Evolutionary conservation across 2,888 invertebrate species (phyloP).

Genomic region (Halocaridina rubra): DNA sequence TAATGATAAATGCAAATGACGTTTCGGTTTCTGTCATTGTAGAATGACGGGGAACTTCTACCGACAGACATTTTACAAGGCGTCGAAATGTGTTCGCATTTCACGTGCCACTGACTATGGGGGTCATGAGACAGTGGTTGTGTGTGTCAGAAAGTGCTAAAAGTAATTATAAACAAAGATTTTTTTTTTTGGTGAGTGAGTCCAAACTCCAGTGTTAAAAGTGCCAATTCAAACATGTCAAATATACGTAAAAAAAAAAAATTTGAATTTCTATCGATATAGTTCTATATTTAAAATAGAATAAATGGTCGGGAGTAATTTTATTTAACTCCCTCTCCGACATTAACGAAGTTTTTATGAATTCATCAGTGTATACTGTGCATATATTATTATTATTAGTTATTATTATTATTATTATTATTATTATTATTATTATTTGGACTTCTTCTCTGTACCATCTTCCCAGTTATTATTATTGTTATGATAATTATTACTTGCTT

Average conservation of each 20-base stretch:
- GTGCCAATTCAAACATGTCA: conserved; percentile 54
- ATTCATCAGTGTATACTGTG: conserved; percentile 55
- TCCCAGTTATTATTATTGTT: too few relatives aligned
- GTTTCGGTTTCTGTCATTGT: background rate
- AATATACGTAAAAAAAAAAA: conserved; percentile 58
- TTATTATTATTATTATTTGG: conserved; percentile 41
- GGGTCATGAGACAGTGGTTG: too few relatives aligned
- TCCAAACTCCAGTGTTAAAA: conserved; percentile 57
- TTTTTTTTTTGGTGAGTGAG: conserved; percentile 22
- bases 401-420: conserved; percentile 45
- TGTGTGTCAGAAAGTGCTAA: background rate
- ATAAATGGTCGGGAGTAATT: conserved; percentile 1
- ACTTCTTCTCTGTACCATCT: background rate
- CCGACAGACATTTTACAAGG: background rate
- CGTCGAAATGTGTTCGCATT: background rate
- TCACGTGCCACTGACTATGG: too few relatives aligned
- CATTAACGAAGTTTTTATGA: conserved; percentile 54
- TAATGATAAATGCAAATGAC: background rate
- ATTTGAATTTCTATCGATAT: conserved; percentile 54
- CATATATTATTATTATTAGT: conserved; percentile 57
- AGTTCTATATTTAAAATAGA: background rate
- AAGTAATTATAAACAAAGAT: background rate
- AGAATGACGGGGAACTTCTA: background rate
- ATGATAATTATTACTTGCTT: too few relatives aligned
- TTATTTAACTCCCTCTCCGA: background rate